Conservation (phyloP, 2,113 vertebrate genomes). For the Prochilodus magdalenae region DNA sequence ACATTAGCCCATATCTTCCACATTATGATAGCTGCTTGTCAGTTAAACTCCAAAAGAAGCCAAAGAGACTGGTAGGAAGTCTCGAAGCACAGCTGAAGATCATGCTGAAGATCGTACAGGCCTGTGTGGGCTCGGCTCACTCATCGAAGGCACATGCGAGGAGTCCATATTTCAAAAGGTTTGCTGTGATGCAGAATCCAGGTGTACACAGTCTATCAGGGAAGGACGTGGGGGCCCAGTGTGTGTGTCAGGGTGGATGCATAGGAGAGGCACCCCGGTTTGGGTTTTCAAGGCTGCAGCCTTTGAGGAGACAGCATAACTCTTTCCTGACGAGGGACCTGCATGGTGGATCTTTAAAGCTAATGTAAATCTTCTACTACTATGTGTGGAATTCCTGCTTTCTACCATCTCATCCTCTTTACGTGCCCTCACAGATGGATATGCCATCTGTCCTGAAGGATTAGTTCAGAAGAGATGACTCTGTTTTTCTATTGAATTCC, state of each 20-base stretch:
- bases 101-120: not conserved
- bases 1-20: not conserved
- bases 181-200: slow-evolving; percentile 38
- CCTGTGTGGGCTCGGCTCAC: slow-evolving; percentile 7
- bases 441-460: slow-evolving; percentile 76
- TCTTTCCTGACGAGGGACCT: slow-evolving; percentile 78
- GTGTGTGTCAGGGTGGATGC: slow-evolving; percentile 2
- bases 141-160: slow-evolving; percentile 6
- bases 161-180: slow-evolving; percentile 20
- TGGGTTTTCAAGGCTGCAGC: slow-evolving; percentile 71
- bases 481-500: slow-evolving; percentile 38
- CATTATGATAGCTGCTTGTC: not conserved
- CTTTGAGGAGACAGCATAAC: slow-evolving; percentile 78
- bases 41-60: not conserved
- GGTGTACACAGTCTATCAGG: slow-evolving; percentile 15
- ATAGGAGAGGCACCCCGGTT: slow-evolving; percentile 47
- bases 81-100: not conserved
- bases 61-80: not conserved
- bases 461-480: slow-evolving; percentile 62
- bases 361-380: slow-evolving; percentile 82
- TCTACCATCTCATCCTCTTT: slow-evolving; percentile 80
- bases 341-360: slow-evolving; percentile 78
- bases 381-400: slow-evolving; percentile 79
- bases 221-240: not conserved
- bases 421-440: slow-evolving; percentile 79